Evolutionary conservation across 23 tunicate genomes (phyloP).

Genomic region (Halocynthia roretzi): DNA sequence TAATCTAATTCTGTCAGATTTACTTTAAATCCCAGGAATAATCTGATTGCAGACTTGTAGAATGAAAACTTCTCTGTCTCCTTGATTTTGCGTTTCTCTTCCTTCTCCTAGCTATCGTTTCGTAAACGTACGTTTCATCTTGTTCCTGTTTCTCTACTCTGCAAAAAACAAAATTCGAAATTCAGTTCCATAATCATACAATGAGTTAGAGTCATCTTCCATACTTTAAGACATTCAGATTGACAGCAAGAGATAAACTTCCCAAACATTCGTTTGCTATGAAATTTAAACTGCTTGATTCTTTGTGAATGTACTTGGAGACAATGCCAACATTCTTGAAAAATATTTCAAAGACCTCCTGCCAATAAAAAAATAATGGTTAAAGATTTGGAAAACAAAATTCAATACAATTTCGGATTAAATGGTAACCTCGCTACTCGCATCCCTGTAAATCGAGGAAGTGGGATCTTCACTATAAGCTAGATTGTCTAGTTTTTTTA

Average conservation of each 20-base stretch:
- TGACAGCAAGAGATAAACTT: slow-evolving; percentile 22
- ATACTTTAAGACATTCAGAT: slow-evolving; percentile 23
- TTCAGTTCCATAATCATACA: background rate
- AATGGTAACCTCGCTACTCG: no score
- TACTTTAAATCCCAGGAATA: no score
- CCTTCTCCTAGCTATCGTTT: no score
- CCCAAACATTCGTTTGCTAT: slow-evolving; percentile 33
- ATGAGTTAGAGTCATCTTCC: background rate
- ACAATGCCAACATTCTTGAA: slow-evolving; percentile 24
- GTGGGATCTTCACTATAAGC: background rate
- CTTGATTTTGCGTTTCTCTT: no score
- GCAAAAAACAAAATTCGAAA: slow-evolving; percentile 3
- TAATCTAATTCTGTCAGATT: no score
- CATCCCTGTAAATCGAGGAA: no score
- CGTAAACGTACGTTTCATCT: slow-evolving; percentile 31
- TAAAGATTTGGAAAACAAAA: no score
- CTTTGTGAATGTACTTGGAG: background rate
- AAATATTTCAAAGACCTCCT: slow-evolving; percentile 39
- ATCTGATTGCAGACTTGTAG: no score
- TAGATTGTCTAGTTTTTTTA: background rate
- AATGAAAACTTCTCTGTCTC: no score
- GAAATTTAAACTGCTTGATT: slow-evolving; percentile 22
- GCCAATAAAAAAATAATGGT: background rate
- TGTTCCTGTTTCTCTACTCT: slow-evolving; percentile 68
- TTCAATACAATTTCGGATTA: background rate